Evolutionary conservation across 1,140 invertebrate genomes (phyloP), one percentile per base, ranked within the genome.

Genomic region (Rhagoletis pomonella): DNA sequence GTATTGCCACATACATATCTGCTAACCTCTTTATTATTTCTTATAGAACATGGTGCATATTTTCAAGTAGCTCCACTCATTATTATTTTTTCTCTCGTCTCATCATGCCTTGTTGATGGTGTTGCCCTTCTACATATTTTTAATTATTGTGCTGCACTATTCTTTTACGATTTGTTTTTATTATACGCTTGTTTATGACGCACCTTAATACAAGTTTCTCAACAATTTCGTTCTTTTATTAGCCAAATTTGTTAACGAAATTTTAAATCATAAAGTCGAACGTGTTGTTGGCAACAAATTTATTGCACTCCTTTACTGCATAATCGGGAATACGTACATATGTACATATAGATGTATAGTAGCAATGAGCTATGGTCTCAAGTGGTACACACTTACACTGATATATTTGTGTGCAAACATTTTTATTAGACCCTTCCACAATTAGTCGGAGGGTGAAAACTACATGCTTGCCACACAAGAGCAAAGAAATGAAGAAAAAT

Each of bases 361-460:
- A 81, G 73, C 47, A 10, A 19, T 55, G 47, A 14, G 1, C 73
- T 55, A 55, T 50, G 44, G n/a, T 81, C 73, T 81, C 47, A 81
- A 81, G 73, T 81, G 73, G 73, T n/a, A 58, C n/a, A 50, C 7
- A 81, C 29, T 29, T 19, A 14, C 3, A 12, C 73, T 1, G 44
- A 81, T 69, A n/a, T 29, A 42, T 50, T 0, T 2, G 17, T 7
- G 12, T 55, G 55, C 12, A 50, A 50, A 19, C 73, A 81, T 1
- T 81, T 55, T 81, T 81, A 81, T 81, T n/a, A n/a, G 73, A 55
- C 73, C 55, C 42, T 81, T 81, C 44, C 9, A 58, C 47, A 81
- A 81, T 81, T 81, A 81, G 73, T 39, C 47, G 14, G n/a, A 50
- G 4, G 7, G 9, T 3, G 73, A 55, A 81, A 10, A 4, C 47